phyloP scores from a whole-genome alignment of 2,113 vertebrate genomes.

The Mus pahari region DNA sequence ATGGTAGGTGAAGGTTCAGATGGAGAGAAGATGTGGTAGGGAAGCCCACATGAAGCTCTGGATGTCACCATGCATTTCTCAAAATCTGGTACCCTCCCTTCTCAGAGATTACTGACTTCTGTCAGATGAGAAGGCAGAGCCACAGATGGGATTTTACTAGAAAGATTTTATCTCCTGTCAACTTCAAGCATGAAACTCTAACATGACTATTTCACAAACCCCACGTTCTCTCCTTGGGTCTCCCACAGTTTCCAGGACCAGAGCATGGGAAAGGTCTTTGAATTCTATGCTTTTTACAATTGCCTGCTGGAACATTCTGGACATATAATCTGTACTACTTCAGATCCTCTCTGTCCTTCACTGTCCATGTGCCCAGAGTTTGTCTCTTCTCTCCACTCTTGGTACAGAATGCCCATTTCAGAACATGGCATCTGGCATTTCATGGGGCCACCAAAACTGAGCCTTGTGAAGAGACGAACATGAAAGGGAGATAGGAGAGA shows the following conservation, averaged over 20 bases:
- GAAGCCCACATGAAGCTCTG: background rate
- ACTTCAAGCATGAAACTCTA: slow-evolving; percentile 49
- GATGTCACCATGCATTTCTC: background rate
- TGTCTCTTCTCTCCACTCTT: background rate
- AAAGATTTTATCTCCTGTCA: background rate
- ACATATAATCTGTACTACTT: background rate
- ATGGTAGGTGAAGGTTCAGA: background rate
- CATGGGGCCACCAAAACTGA: background rate
- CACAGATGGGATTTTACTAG: background rate
- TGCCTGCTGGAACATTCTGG: background rate
- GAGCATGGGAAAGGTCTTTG: background rate
- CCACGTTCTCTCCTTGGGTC: slow-evolving; percentile 1
- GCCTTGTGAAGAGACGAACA: background rate
- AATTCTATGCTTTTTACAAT: background rate
- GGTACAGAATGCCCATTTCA: background rate
- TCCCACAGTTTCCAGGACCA: slow-evolving; percentile 39
- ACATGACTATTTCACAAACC: slow-evolving; percentile 18
- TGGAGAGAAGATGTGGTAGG: background rate
- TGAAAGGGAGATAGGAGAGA: background rate
- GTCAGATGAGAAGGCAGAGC: background rate
- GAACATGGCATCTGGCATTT: background rate
- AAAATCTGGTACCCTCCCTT: background rate
- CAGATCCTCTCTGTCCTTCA: background rate
- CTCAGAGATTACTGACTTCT: background rate
- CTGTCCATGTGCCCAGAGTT: background rate